These are phyloP conservation scores for Rhabdophis nuchalis DNA, from an alignment of 2,797 vertebrate species.

Conservation along the genomic window DNA sequence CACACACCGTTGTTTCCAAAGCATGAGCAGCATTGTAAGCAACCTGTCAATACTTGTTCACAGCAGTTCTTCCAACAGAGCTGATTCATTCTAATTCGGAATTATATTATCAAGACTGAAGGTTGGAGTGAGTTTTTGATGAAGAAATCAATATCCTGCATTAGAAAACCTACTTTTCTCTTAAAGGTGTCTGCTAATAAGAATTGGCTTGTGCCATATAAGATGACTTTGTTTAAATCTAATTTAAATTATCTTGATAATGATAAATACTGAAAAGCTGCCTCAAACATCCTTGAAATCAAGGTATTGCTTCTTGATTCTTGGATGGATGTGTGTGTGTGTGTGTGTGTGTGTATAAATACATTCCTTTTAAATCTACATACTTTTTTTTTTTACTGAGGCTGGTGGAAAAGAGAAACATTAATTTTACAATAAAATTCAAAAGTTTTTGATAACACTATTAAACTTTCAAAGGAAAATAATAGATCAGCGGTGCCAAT, in stretches of 20 bases:
- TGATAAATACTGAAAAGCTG: constrained; percentile 38
- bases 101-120: constrained; percentile 45
- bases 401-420: background rate
- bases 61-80: constrained; percentile 36
- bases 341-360: background rate
- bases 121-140: constrained; percentile 25
- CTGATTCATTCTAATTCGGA: constrained; percentile 55
- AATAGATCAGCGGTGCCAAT: background rate
- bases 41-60: constrained; percentile 49
- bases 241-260: constrained; percentile 38
- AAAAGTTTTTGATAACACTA: constrained; percentile 17
- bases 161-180: constrained; percentile 40
- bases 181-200: constrained; percentile 27
- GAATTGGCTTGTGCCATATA: constrained; percentile 51
- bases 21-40: constrained; percentile 49
- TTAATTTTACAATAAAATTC: constrained; percentile 25
- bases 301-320: constrained; percentile 23
- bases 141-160: constrained; percentile 39
- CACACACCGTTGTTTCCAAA: constrained; percentile 52
- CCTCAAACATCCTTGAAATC: background rate
- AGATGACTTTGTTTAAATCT: constrained; percentile 45
- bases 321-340: background rate
- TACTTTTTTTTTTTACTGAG: constrained; percentile 4
- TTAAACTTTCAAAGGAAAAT: constrained; percentile 6
- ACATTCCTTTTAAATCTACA: constrained; percentile 1